Evolutionary conservation across 2,797 vertebrate species (phyloP), one percentile per base, ranked within the genome.

Genomic region (Cyprinella venusta): DNA sequence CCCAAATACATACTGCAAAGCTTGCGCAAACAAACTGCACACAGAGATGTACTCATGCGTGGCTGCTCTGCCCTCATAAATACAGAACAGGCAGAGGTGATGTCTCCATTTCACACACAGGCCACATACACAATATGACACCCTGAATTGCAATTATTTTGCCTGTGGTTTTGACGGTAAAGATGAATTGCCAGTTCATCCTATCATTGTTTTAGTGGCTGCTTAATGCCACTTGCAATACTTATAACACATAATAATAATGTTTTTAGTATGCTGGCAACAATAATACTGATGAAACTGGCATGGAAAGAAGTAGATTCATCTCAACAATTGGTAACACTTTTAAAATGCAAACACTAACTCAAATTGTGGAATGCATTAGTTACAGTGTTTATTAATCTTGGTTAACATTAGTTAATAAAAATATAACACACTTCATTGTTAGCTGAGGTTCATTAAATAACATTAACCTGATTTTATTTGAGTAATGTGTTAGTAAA

Each of bases 271-370:
- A 95, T 94, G 92, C 95, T 95, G 95, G 93, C 91, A 90, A 93
- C 94, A 94, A 95, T 94, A 94, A 95, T 63, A 8, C 61, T 30
- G 24, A 63, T 8, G 26, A 63, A 63, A 63, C 13, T 94, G 94
- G 95, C 95, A 96, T 95, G 95, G 94, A 95, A 94, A 92, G 92
- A 94, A 93, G 94, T 93, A 96, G 95, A 96, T 95, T 96, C 95
- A 96, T 95, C 94, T 93, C 93, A 96, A 95, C 95, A 95, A 95
- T 93, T 15, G 13, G 24, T 63, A 16, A 63, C 24, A 8, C 13
- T 10, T 30, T 63, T 63, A 8, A 30, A 63, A 30, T 30, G 26
- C 13, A 7, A 63, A 63, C 30, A 26, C 16, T 8, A n/a, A 10
- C 9, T 56, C 7, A 3, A 16, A 30, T 30, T 63, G 24, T 63